Evolutionary conservation across 2,113 vertebrate genomes (phyloP).

Genomic region (Galemys pyrenaicus): DNA sequence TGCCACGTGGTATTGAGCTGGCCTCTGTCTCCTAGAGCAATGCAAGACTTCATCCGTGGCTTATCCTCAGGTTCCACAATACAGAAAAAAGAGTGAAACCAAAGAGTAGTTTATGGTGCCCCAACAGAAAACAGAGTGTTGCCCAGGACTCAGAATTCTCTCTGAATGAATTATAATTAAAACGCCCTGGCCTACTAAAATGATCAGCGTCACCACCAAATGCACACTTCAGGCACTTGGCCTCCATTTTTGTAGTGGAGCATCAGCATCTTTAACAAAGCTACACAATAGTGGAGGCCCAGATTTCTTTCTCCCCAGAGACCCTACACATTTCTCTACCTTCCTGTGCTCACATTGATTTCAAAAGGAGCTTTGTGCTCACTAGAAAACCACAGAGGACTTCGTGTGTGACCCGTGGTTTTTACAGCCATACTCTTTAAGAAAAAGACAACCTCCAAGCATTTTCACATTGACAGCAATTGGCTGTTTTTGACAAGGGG

Average conservation of each 20-base stretch:
- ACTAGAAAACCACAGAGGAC: conserved; percentile 26
- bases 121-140: not conserved
- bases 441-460: conserved; percentile 51
- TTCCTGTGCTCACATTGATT: conserved; percentile 47
- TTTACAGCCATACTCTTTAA: conserved; percentile 37
- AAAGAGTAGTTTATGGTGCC: not conserved
- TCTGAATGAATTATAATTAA: not conserved
- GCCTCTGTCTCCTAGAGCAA: not conserved
- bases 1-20: not conserved
- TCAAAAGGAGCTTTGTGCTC: conserved; percentile 53
- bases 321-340: conserved; percentile 29
- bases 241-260: not conserved
- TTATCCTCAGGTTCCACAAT: not conserved
- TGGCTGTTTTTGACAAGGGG: conserved; percentile 76
- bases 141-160: not conserved
- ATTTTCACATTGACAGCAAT: conserved; percentile 75
- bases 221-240: not conserved
- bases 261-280: conserved; percentile 34
- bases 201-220: not conserved
- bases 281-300: conserved; percentile 5
- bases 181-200: conserved; percentile 26
- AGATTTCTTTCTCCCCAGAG: conserved; percentile 42
- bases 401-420: conserved; percentile 54
- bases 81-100: not conserved
- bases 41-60: not conserved